Percentiles rank a stretch among this genome's conserved stretches.
phyloP scores from a whole-genome alignment of 2,797 vertebrate species.

The Remorina albescens region DNA sequence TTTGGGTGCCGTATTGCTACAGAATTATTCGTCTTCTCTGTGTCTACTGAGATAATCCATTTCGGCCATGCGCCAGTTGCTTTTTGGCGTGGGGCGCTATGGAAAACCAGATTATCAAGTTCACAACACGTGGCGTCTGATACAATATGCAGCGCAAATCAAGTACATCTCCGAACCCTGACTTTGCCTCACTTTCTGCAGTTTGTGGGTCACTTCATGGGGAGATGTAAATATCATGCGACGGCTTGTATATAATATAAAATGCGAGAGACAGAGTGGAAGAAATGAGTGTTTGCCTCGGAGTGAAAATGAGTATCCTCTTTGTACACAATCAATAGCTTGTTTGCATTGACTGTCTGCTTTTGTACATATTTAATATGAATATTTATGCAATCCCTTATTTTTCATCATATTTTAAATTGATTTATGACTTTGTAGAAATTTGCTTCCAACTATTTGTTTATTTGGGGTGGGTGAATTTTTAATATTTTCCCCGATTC shows the following conservation, averaged over 20 bases:
- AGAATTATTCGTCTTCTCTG: conserved; percentile 64
- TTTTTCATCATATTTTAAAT: too few relatives aligned
- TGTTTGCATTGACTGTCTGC: background rate
- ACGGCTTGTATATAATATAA: conserved; percentile 23
- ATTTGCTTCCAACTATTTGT: too few relatives aligned
- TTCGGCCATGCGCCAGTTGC: conserved; percentile 48
- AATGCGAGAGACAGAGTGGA: background rate
- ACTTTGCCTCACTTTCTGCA: too few relatives aligned
- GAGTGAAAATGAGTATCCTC: background rate
- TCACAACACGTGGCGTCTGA: conserved; percentile 52
- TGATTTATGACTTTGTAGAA: too few relatives aligned
- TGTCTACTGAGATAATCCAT: conserved; percentile 58
- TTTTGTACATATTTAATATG: too few relatives aligned
- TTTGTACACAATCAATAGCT: conserved; percentile 14
- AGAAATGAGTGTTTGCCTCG: conserved; percentile 1
- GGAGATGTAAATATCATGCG: conserved; percentile 55
- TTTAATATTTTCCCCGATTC: too few relatives aligned
- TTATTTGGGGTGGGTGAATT: too few relatives aligned
- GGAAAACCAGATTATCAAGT: conserved; percentile 65
- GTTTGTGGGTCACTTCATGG: conserved; percentile 59
- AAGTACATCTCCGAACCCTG: conserved; percentile 53
- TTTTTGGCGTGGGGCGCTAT: conserved; percentile 42
- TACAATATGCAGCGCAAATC: conserved; percentile 72
- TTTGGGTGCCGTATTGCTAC: conserved; percentile 52
- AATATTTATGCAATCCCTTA: too few relatives aligned